Evolutionary conservation across 1,140 invertebrate species (phyloP).

Genomic region (Penaeus chinensis): DNA sequence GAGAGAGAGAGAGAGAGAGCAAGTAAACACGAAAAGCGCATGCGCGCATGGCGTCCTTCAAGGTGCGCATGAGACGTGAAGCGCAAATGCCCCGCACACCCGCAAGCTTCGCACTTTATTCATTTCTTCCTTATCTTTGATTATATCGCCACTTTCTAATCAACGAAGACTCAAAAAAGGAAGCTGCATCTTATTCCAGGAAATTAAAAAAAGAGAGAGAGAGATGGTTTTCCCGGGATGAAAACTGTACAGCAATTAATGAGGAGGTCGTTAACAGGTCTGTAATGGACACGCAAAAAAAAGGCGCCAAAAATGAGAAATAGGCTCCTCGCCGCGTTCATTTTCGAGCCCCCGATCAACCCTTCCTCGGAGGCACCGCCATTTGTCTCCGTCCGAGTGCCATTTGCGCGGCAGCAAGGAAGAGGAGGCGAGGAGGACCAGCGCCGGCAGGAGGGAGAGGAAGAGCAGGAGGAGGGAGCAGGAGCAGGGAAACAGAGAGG

Average conservation of each 20-base stretch:
- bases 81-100: too few species aligned
- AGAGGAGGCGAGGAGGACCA: conserved; percentile 9
- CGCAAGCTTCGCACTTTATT: too few species aligned
- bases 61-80: too few species aligned
- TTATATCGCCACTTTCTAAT: too few species aligned
- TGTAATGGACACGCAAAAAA: conserved; percentile 40
- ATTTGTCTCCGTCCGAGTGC: conserved; percentile 41
- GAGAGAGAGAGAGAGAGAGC: too few species aligned
- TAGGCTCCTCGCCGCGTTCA: conserved; percentile 32
- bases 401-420: conserved; percentile 25
- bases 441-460: conserved; percentile 18
- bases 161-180: too few species aligned
- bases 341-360: conserved; percentile 45
- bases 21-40: too few species aligned
- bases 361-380: conserved; percentile 13
- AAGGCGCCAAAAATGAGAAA: conserved; percentile 54
- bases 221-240: neutral
- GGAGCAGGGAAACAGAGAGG: conserved; percentile 20
- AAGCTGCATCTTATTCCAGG: neutral
- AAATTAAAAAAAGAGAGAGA: conserved; percentile 20
- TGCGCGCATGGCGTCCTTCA: too few species aligned
- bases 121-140: too few species aligned
- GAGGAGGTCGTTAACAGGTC: conserved; percentile 50
- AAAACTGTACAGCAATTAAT: conserved; percentile 45
- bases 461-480: neutral